Evolutionary conservation across 1,140 invertebrate genomes (phyloP), one percentile per base, ranked within the genome.

Genomic region (Drosophila athabasca): DNA sequence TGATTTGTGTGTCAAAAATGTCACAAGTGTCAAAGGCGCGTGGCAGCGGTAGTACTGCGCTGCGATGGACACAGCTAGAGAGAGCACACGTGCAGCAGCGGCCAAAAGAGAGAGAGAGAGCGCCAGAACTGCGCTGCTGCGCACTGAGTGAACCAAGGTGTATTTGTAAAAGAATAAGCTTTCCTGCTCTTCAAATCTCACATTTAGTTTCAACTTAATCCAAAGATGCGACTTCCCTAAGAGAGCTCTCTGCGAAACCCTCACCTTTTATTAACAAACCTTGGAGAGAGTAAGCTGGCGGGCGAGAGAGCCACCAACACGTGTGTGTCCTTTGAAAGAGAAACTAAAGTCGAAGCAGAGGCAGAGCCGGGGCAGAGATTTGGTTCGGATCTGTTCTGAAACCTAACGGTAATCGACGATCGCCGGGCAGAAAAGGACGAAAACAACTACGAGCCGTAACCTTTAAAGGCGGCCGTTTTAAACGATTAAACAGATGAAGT

Each of bases 1-100:
- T 90, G 89, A 90, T 90, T 90, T 90, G 90, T 90, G 84, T 90
- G 90, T 90, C 90, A 90, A 85, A 90, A 90, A 90, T 90, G 90
- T 90, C 84, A 90, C 84, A 90, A 90, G 84, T 90, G 90, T 90
- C 90, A 90, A 90, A 90, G 83, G 41, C 50, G 49, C 17, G 65
- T 68, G 65, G 62, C 39, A 57, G 62, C 62, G 57, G 48, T 73
- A 73, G 59, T 62, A 24, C 43, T 44, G 53, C 53, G 44, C 53
- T 55, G 53, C 53, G 44, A 26, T 24, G 44, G 15, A 52, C 45
- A 49, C 11, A 19, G 6, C 45, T 35, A 65, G 61, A 66, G 54
- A 54, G 64, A 73, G 65, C 54, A 59, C 35, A 31, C 17, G 31
- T 17, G 57, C 60, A 29, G 60, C 50, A 13, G 6, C 15, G 44